phyloP scores from a whole-genome alignment of 1,140 invertebrate genomes.

The Procambarus virginalis region DNA sequence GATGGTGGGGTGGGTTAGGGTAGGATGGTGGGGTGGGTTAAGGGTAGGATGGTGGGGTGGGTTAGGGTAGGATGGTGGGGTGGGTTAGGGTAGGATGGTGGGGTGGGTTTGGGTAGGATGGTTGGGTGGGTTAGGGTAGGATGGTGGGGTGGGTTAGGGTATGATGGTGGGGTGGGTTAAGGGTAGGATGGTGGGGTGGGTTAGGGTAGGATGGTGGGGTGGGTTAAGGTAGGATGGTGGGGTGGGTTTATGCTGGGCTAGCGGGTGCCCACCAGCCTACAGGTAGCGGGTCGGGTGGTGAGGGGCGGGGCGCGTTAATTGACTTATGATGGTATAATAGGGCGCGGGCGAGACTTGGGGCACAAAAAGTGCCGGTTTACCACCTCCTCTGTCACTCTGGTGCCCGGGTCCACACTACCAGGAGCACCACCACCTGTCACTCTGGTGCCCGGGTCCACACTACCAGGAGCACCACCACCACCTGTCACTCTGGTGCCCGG shows the following conservation, averaged over 20 bases:
- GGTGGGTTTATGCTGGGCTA: neutral
- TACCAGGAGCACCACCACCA: neutral
- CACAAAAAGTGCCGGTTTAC: constrained; percentile 14
- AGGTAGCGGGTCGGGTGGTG: constrained; percentile 32
- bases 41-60: neutral
- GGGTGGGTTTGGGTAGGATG: neutral
- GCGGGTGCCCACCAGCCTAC: neutral
- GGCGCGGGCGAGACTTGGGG: constrained; percentile 2
- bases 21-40: neutral
- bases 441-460: too few relatives aligned
- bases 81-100: neutral
- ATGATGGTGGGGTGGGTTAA: neutral
- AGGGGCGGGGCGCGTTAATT: constrained; percentile 32
- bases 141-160: neutral
- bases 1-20: neutral
- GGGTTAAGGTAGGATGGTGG: neutral
- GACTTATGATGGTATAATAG: constrained; percentile 40
- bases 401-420: neutral
- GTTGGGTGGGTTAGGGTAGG: neutral
- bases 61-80: neutral
- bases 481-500: neutral
- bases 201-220: neutral
- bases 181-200: too few relatives aligned
- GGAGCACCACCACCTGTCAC: neutral
- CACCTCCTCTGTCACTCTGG: neutral